phyloP scores from a whole-genome alignment of 2,888 invertebrate species.

The Drosophila rubida region DNA sequence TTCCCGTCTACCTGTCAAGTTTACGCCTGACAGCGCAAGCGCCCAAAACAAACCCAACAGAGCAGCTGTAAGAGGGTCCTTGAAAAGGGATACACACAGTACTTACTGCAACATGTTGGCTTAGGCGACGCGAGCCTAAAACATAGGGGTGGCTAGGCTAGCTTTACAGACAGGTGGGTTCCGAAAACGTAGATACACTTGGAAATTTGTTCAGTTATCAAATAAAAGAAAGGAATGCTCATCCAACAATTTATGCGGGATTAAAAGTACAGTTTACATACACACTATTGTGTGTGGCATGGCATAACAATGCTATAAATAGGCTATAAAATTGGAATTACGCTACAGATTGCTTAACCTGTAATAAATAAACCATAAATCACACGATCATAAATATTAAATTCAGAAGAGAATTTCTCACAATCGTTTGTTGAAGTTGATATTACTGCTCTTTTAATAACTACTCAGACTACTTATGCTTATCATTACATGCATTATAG shows the following conservation, averaged over 20 bases:
- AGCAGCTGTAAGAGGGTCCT: conserved; percentile 68
- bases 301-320: neutral
- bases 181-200: conserved; percentile 26
- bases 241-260: conserved; percentile 44
- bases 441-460: too few relatives aligned
- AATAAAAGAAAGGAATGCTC: conserved; percentile 24
- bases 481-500: too few relatives aligned
- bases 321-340: conserved; percentile 13
- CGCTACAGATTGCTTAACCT: neutral
- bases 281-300: neutral
- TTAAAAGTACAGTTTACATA: conserved; percentile 54
- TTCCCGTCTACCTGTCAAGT: conserved; percentile 75
- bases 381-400: neutral
- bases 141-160: conserved; percentile 63
- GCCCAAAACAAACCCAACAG: conserved; percentile 23
- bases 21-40: conserved; percentile 71
- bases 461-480: too few relatives aligned
- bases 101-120: conserved; percentile 49
- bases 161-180: conserved; percentile 67
- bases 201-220: conserved; percentile 63
- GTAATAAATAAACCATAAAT: neutral
- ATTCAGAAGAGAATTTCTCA: neutral
- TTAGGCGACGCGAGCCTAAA: conserved; percentile 17
- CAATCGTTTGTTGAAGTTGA: too few relatives aligned
- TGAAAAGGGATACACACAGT: conserved; percentile 42